Conservation (phyloP, 2,888 invertebrate species). For the Lepidonotus clava region DNA sequence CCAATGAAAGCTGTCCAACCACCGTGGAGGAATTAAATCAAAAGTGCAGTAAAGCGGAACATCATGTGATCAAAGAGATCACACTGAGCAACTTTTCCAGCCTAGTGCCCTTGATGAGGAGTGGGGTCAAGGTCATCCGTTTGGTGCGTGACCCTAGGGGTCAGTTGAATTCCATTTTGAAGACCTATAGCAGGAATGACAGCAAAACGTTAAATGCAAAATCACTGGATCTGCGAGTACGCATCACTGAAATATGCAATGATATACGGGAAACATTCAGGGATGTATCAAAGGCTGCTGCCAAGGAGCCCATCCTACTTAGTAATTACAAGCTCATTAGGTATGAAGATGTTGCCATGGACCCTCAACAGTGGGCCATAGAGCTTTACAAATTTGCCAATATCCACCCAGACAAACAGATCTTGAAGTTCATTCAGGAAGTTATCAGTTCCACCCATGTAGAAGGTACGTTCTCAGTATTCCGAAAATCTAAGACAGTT, state of each 20-base stretch:
- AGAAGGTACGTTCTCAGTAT: background rate
- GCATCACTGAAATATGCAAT: background rate
- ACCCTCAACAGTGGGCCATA: background rate
- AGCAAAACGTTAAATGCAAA: too few relatives aligned
- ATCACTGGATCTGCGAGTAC: too few relatives aligned
- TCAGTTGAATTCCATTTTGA: background rate
- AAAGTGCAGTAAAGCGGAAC: background rate
- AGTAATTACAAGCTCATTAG: background rate
- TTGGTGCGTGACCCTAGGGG: background rate
- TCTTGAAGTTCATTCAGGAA: background rate
- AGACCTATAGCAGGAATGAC: background rate
- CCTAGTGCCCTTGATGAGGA: background rate
- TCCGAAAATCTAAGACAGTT: background rate
- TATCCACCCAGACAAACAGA: background rate
- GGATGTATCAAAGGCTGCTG: background rate
- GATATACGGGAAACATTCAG: background rate
- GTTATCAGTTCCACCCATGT: background rate
- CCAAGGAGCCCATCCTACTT: background rate
- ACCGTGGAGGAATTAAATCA: background rate
- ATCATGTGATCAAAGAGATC: background rate
- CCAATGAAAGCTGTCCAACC: background rate
- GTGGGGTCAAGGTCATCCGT: background rate
- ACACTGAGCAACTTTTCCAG: background rate
- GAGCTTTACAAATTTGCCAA: background rate
- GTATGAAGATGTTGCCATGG: constrained; percentile 4